Evolutionary conservation across 2,113 vertebrate species (phyloP).

Genomic region (Nesogale talazaci): DNA sequence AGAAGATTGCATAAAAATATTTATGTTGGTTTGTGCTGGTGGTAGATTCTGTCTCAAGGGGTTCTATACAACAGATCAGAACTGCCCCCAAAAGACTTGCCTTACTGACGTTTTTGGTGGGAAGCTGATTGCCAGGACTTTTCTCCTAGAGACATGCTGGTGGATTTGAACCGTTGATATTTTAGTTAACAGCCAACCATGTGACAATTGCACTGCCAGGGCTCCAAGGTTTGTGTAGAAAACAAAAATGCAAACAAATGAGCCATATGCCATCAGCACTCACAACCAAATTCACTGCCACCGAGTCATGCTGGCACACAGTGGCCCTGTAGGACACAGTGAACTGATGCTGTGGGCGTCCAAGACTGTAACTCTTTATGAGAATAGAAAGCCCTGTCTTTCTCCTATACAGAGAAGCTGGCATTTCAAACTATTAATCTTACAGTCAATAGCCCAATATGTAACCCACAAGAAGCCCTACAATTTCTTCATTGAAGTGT

Average conservation of each 20-base stretch:
- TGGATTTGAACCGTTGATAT: neutral
- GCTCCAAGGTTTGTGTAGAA: neutral
- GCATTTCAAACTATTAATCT: too few species aligned
- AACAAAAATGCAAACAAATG: slow-evolving; percentile 14
- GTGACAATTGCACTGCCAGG: neutral
- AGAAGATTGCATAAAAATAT: slow-evolving; percentile 4
- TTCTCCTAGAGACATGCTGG: neutral
- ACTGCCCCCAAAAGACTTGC: neutral
- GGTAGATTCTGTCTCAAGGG: neutral
- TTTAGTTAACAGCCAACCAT: neutral
- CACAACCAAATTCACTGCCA: too few species aligned
- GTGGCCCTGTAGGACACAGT: too few species aligned
- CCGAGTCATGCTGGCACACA: too few species aligned
- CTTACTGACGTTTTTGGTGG: neutral
- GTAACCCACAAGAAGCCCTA: too few species aligned
- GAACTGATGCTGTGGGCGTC: too few species aligned
- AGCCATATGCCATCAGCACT: neutral
- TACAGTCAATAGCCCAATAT: too few species aligned
- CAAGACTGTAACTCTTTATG: too few species aligned
- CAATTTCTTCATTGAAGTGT: neutral
- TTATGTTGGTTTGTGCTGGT: neutral
- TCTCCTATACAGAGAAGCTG: too few species aligned
- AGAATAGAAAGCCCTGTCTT: too few species aligned
- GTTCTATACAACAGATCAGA: neutral
- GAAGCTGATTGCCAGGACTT: neutral